Base-by-base conservation (phyloP, 2,797 vertebrate species). In the Siniperca obscura region DNA sequence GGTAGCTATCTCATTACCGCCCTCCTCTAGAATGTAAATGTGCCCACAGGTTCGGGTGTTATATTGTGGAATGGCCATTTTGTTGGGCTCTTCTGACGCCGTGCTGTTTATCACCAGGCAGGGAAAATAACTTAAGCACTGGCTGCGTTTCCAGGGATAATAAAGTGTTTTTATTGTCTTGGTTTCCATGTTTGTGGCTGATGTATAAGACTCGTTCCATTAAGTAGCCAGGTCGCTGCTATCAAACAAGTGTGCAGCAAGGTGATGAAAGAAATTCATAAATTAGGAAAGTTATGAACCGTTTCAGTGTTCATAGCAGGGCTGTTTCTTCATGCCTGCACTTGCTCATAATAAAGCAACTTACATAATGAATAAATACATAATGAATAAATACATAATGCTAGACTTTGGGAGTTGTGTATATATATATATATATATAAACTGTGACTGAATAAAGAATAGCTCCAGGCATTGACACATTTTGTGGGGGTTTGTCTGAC, bases 1-100 rank as follows among this genome's bases (percentile, higher is more conserved):
- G 89, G 93, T 93, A 93, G 93, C 85, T 88, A 93, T 92, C 92
- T 95, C 93, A 93, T 94, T 93, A 94, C 70, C 64, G 12, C 53
- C 85, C 85, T 88, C 79, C 86, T 91, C 68, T 82, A 87, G 85
- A 72, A 90, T 89, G 89, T 76, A 92, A 90, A 92, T 84, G 71
- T 30, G 46, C 77, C 82, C 84, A 73, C 69, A 25, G 88, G 80
- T 78, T 70, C 11, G 7, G 59, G 61, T 81, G 79, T 82, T 84
- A 53, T 46, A 30, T 65, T 36, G 78, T 44, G 38, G n/a, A 60
- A 55, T 14, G 65, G 85, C 76, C 77, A 67, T 89, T 77, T 79
- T 86, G 74, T 66, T 65, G 61, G 56, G 61, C 65, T 78, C 75
- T 64, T 87, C 70, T 5, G 34, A 81, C 70, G 38, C 70, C 4